These are phyloP conservation scores for Polypterus bichir DNA, from an alignment of 2,113 vertebrate species.

Conservation along the genomic window DNA sequence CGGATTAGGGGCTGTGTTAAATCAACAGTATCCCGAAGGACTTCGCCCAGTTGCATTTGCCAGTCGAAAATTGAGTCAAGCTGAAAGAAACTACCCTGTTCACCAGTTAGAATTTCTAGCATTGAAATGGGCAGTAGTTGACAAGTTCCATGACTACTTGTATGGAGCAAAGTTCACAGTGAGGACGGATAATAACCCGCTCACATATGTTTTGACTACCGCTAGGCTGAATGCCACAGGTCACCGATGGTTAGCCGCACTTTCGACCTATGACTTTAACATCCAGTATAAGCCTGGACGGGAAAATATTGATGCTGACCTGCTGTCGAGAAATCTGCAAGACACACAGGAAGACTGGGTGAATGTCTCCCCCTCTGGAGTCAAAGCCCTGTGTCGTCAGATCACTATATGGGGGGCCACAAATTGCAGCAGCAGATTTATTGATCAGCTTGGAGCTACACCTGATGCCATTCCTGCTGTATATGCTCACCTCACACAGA, in stretches of 20 bases:
- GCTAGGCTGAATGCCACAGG: not conserved
- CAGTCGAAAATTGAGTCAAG: not conserved
- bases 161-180: conserved; percentile 4
- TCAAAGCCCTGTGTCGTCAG: not conserved
- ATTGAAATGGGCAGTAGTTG: not conserved
- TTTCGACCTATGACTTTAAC: not conserved
- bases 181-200: not conserved
- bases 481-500: not conserved
- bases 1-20: not conserved
- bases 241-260: not conserved
- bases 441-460: conserved; percentile 2
- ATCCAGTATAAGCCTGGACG: not conserved
- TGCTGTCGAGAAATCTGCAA: not conserved
- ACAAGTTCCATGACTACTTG: conserved; percentile 10
- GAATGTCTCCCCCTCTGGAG: not conserved
- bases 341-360: not conserved
- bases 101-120: not conserved
- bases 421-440: not conserved
- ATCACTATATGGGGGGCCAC: not conserved
- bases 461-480: not conserved
- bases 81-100: not conserved
- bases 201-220: not conserved
- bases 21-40: not conserved
- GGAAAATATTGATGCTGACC: not conserved
- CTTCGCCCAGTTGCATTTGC: not conserved